Base-by-base conservation (phyloP, 2,888 invertebrate genomes). In the Baccha elongata region DNA sequence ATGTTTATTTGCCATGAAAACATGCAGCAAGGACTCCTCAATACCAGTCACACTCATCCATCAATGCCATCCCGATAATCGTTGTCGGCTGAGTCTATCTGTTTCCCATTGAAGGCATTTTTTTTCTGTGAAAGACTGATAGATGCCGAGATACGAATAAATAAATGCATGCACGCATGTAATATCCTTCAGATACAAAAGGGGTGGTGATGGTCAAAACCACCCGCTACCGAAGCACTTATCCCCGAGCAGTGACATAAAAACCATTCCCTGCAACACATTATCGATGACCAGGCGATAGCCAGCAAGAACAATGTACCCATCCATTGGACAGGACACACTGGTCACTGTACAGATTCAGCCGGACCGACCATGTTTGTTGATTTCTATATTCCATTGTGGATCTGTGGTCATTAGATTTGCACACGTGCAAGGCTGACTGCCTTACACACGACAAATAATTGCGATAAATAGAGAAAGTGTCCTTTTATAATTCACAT, bases 381-480 rank as follows among this genome's bases (percentile, higher is more conserved):
- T 78, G 83, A 65, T 71, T 75, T 81, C 67, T 53, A 21, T 52
- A 29, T 73, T 64, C 62, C 72, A 73, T 76, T 83, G 83, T 42
- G 72, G 76, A 68, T 50, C 46, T 52, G 52, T 78, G 83, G 76
- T 83, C 83, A 83, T 83, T 83, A 83, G 83, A 83, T 83, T 83
- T 76, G 76, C 68, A 68, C 83, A 83, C 83, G 83, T 83, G 83
- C 83, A 64, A 3, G 67, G 37, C 81, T 53, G 29, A 42, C 67
- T 62, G 60, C 42, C 65, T 42, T 26, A 83, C 86, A 86, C 86
- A 85, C 86, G 86, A 85, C 86, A 80, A 52, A 76, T 86, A 86
- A 86, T 86, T 86, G 86, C 86, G 86, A 86, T 86, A 86, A 86
- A 86, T 86, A 85, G 86, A 85, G 86, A 85, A 86, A 86, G 86